A percentile compares a stretch with the other conserved stretches of the same genome.
These are phyloP conservation scores for Zele albiditarsus DNA, from an alignment of 2,888 invertebrate genomes.

Conservation along the genomic window DNA sequence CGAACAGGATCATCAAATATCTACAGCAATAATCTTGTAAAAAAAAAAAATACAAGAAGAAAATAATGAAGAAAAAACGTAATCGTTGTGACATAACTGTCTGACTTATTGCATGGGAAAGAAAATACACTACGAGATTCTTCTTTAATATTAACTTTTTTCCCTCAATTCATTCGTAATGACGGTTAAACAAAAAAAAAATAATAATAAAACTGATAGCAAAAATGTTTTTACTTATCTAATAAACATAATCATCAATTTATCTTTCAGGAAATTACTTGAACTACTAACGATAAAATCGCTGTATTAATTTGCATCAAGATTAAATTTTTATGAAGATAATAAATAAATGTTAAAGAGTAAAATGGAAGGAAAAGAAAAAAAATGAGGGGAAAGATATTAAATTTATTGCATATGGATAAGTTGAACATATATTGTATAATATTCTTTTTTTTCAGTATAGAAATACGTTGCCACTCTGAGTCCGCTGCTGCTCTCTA, in stretches of 20 bases:
- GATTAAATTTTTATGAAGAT: conserved; percentile 12
- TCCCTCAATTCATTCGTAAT: conserved; percentile 9
- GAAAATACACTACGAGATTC: background rate
- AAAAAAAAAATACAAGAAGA: background rate
- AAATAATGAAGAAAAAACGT: background rate
- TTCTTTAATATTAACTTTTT: background rate
- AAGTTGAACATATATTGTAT: background rate
- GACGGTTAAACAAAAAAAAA: background rate
- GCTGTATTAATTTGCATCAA: background rate
- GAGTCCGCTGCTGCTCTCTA: conserved; percentile 17
- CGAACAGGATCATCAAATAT: background rate
- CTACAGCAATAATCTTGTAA: background rate
- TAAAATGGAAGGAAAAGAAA: background rate
- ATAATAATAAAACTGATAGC: background rate
- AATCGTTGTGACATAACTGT: conserved; percentile 13
- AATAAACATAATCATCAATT: conserved; percentile 3
- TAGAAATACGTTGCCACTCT: background rate
- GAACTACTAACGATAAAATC: conserved; percentile 7
- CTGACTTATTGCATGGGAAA: background rate
- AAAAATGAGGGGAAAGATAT: background rate
- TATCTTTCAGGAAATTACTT: conserved; percentile 4
- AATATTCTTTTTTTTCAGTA: background rate
- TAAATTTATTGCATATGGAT: conserved; percentile 1
- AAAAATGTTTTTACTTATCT: background rate
- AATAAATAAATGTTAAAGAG: background rate